Evolutionary conservation across 2,113 vertebrate species (phyloP), one percentile per base, ranked within the genome.

Genomic region (Spermophilus dauricus): DNA sequence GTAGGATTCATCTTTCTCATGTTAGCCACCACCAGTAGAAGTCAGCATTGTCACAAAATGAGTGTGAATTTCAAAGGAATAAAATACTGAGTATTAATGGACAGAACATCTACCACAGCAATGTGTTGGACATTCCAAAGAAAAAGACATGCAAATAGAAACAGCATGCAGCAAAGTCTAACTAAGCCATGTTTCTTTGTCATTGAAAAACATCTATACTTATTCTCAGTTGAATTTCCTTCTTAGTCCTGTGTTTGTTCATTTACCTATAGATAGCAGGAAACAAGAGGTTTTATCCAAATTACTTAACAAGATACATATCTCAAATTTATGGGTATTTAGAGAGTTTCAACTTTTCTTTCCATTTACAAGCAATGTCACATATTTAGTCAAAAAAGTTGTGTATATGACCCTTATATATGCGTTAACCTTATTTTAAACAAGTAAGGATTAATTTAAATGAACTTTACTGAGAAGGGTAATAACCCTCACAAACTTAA

Each of bases 361-460:
- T 58, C 11, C 30, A 63, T 81, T 95, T 90, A 76, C 70, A 75
- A 70, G 30, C 78, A 72, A 63, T 65, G 86, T 77, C 51, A 80
- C 67, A 69, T 89, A 87, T 89, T 82, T 81, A 70, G n/a, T 92
- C 20, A 92, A 83, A 94, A 90, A 5, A 39, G 42, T 45, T 93
- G 1, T 17, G 51, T 37, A 37, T 7, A 42, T 20, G 30, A n/a
- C 0, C 17, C 63, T 78, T 67, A 48, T 48, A 63, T 28, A 24
- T 51, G 37, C 67, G 28, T 82, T 77, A 65, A 89, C 88, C 90
- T 91, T 65, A 93, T 32, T 48, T 6, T 32, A 91, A 91, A 91
- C 10, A 8, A 30, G 37, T 56, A 17, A 94, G 10, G n/a, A 53
- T 53, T 70, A 5, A 82, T 85, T 81, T 77, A 84, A 96, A 91